A percentile compares a stretch with the other conserved stretches of the same genome.
Evolutionary conservation across 2,888 invertebrate species (phyloP).

Genomic region (Scaptomyza caliginosa): DNA sequence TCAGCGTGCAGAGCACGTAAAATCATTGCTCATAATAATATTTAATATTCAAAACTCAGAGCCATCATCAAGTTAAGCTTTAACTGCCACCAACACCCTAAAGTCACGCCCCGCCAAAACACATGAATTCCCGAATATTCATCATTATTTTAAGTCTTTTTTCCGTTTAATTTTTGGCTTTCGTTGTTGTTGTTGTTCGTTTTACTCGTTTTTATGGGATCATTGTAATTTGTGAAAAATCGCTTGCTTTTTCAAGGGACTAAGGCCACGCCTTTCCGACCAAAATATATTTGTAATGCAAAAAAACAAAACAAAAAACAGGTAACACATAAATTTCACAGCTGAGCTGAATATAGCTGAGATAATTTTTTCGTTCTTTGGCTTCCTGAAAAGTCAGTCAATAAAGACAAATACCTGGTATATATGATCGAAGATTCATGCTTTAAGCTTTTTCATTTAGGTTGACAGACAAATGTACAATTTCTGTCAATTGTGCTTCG

Average conservation of each 20-base stretch:
- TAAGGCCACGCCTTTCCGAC: conserved; percentile 43
- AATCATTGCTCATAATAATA: conserved; percentile 58
- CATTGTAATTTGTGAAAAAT: conserved; percentile 54
- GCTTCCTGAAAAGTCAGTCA: conserved; percentile 5
- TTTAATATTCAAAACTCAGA: conserved; percentile 45
- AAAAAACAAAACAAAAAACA: conserved; percentile 23
- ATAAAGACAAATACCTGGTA: background rate
- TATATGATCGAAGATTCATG: conserved; percentile 1
- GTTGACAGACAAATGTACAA: conserved; percentile 64
- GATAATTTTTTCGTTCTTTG: conserved; percentile 18
- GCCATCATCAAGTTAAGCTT: conserved; percentile 21
- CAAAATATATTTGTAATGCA: no score
- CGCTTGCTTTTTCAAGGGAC: conserved; percentile 48
- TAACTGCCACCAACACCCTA: conserved; percentile 58
- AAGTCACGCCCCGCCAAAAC: conserved; percentile 70
- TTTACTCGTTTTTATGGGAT: conserved; percentile 30
- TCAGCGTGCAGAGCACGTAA: conserved; percentile 68
- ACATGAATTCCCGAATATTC: conserved; percentile 58
- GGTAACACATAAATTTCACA: conserved; percentile 20
- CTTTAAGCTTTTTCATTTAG: conserved; percentile 28
- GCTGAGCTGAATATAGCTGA: conserved; percentile 52
- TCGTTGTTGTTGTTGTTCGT: background rate
- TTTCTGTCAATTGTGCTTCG: conserved; percentile 50
- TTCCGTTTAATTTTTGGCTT: no score
- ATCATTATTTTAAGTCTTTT: conserved; percentile 49